Evolutionary conservation across 2,797 vertebrate species (phyloP).

Genomic region (Ceyx erithaca): DNA sequence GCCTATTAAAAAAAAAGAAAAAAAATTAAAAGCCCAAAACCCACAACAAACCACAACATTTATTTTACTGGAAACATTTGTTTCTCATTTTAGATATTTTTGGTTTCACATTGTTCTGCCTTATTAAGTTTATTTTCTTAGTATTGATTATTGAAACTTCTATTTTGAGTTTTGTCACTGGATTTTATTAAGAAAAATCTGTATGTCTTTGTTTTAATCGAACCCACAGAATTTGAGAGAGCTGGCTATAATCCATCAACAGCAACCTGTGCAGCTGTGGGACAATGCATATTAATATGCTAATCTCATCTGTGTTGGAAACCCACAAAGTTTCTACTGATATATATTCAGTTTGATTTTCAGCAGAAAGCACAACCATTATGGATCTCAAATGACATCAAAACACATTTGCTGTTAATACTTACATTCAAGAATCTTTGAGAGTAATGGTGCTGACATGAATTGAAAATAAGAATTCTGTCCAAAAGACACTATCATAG

Average conservation of each 20-base stretch:
- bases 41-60: not conserved
- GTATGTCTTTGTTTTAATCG: not conserved
- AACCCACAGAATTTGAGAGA: not conserved
- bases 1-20: not conserved
- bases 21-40: not conserved
- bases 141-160: not conserved
- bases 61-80: conserved; percentile 59
- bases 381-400: not conserved
- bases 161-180: not conserved
- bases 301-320: not conserved
- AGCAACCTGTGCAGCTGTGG: not conserved
- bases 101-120: conserved; percentile 4
- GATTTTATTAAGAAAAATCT: not conserved
- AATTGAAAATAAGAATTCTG: not conserved
- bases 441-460: not conserved
- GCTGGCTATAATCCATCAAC: not conserved
- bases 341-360: not conserved
- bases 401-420: not conserved
- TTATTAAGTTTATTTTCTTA: not conserved
- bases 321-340: not conserved
- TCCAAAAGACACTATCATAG: not conserved
- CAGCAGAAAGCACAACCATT: conserved; percentile 26
- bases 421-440: not conserved
- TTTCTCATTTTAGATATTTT: conserved; percentile 50
- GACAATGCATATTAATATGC: not conserved